Evolutionary conservation across 53 echinoderm and acorn worm species (phyloP), one percentile per base, ranked within the genome.

Genomic region (Paracentrotus lividus): DNA sequence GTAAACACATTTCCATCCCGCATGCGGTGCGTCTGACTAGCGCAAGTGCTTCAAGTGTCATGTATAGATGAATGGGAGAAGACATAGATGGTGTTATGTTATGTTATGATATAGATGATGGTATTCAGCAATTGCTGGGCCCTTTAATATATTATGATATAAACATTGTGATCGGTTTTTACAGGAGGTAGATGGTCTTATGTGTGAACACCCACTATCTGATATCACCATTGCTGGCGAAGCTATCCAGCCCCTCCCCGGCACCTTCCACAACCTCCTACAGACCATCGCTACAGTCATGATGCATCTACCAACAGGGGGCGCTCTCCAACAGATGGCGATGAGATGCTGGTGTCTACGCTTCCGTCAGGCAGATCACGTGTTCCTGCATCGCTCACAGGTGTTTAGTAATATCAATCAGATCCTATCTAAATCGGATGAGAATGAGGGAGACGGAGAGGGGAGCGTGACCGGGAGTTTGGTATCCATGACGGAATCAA

Each of bases 321-420:
- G 98, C 34, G 98, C 98, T 49, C 93, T 97, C n/a, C 98, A 98
- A 85, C 95, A 95, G 95, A 97, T 97, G 97, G 98, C 98, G 60
- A 94, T 98, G 94, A 92, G 97, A 58, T 98, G 98, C 94, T 98
- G 98, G 98, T 97, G 98, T 55, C 94, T 98, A 53, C 96, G 96
- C 42, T 98, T 98, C 93, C 91, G 97, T 15, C 97, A 95, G 26
- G 94, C 97, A 18, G 98, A 98, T 77, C 98, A 98, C 55, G 88
- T 98, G 54, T 98, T 98, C 94, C 88, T 98, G 54, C 98, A 98
- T 87, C 96, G 96, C 90, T 98, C 98, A 21, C 98, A 98, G 90
- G 98, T 98, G 43, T 98, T 98, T 89, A 98, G 98, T 75, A 98
- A 98, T 93, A 98, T 98, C 96, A 98, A 97, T 76, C 94, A 96